These are phyloP conservation scores for Crotalus tigris DNA, from an alignment of 2,113 vertebrate genomes.

Conservation along the genomic window DNA sequence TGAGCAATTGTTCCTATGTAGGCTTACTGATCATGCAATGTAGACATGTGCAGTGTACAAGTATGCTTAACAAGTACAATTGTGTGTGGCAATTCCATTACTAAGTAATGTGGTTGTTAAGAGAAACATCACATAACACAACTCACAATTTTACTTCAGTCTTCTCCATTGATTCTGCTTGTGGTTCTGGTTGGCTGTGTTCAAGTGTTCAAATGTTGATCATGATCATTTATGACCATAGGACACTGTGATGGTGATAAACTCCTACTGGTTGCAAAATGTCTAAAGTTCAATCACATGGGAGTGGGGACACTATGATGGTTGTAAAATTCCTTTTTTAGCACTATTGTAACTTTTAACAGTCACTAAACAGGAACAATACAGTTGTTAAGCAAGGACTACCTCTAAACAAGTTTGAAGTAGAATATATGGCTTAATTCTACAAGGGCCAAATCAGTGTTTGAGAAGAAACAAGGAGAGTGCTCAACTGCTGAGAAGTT, in stretches of 20 bases:
- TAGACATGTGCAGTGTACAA: background rate
- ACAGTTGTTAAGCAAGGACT: background rate
- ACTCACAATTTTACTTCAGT: background rate
- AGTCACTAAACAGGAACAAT: background rate
- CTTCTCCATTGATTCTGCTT: background rate
- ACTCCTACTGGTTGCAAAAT: background rate
- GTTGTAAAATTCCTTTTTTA: background rate
- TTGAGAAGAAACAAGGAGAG: background rate
- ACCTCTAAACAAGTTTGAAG: background rate
- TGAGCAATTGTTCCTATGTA: background rate
- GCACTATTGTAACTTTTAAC: background rate
- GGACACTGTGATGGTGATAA: background rate
- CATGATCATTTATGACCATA: background rate
- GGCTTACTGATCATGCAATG: background rate
- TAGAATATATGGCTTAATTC: background rate
- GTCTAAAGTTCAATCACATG: background rate
- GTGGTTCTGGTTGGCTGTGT: background rate
- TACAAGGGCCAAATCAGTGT: background rate
- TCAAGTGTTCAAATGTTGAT: background rate
- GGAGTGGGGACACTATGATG: background rate
- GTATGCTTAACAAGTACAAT: background rate
- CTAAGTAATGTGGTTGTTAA: background rate
- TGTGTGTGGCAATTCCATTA: background rate
- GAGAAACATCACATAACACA: background rate
- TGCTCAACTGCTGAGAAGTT: background rate